A percentile compares a stretch with the other conserved stretches of the same genome.
Evolutionary conservation across 2,797 vertebrate species (phyloP).

Genomic region (Siniperca scherzeri): DNA sequence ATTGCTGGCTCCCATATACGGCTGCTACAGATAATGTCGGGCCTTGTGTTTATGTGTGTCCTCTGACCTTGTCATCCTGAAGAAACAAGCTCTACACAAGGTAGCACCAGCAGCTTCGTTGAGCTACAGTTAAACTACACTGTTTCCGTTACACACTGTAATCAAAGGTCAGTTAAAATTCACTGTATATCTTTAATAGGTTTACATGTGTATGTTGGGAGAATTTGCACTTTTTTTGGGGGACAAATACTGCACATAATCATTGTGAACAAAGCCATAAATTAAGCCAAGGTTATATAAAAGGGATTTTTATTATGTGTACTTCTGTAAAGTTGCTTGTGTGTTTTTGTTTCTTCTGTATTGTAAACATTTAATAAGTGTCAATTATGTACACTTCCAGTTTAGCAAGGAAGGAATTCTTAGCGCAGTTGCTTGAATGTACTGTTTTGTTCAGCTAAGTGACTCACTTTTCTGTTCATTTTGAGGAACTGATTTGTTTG

Average conservation of each 20-base stretch:
- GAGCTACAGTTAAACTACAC: conserved; percentile 35
- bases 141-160: conserved; percentile 52
- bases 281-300: conserved; percentile 64
- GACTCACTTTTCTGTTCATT: conserved; percentile 34
- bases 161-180: conserved; percentile 43
- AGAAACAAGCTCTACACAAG: conserved; percentile 38
- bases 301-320: conserved; percentile 73
- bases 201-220: conserved; percentile 65
- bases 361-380: conserved; percentile 39
- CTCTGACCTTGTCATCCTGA: conserved; percentile 34
- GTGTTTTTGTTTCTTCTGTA: conserved; percentile 47
- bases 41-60: conserved; percentile 30
- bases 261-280: conserved; percentile 72
- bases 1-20: conserved; percentile 48
- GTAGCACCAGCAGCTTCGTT: conserved; percentile 43
- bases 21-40: conserved; percentile 42
- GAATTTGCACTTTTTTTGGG: conserved; percentile 76
- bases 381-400: conserved; percentile 34
- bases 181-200: conserved; percentile 42
- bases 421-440: conserved; percentile 51
- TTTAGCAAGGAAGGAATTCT: conserved; percentile 40
- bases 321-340: conserved; percentile 66
- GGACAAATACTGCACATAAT: conserved; percentile 56
- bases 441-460: conserved; percentile 29
- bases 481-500: conserved; percentile 18